Base-by-base conservation (phyloP, 2,797 vertebrate species). In the Nannoperca obscura region DNA sequence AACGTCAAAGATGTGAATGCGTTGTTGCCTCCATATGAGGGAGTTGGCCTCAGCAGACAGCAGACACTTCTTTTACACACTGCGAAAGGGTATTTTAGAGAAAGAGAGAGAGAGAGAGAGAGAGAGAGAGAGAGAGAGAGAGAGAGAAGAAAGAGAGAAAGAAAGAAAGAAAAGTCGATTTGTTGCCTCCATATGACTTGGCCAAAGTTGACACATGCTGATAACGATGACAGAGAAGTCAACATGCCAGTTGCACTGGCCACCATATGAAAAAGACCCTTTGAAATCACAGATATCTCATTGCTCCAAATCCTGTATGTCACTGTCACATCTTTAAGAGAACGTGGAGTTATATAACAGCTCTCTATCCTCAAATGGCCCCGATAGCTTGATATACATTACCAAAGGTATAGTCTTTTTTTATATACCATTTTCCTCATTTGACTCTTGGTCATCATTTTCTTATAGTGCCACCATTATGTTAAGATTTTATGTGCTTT, bases 1-100 rank as follows among this genome's bases (percentile, higher is more conserved):
- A 80, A 90, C 91, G 91, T 92, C 90, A 92, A 93, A 93, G 90
- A 77, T 87, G 74, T 83, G 61, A 50, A 55, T 78, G 82, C 87
- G 83, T 82, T 71, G 86, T 70, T 92, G 67, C 79, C 77, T 86
- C 89, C 78, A 91, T 82, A 91, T 91, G 88, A 90, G 76, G 44
- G 73, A 82, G 72, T 78, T 91, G 88, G 83, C 86, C 64, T 73
- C 52, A 11, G 66, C 69, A 76, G 67, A 61, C 52, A 11, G 66
- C 69, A 77, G 67, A 62, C 65, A 68, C 57, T 66, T 78, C 61
- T 74, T 59, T 54, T 36, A 81, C 61, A 76, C 55, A 66, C 47
- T 76, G 61, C 40, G 65, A 71, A 81, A 71, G 36, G 19, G 8
- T 57, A 58, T n/a, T 52, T 24, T n/a, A 30, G 61, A 62, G n/a